These are phyloP conservation scores for Dysidea cf. avara DNA, from an alignment of 37 sponge, comb jelly and placozoan genomes.

Conservation along the genomic window DNA sequence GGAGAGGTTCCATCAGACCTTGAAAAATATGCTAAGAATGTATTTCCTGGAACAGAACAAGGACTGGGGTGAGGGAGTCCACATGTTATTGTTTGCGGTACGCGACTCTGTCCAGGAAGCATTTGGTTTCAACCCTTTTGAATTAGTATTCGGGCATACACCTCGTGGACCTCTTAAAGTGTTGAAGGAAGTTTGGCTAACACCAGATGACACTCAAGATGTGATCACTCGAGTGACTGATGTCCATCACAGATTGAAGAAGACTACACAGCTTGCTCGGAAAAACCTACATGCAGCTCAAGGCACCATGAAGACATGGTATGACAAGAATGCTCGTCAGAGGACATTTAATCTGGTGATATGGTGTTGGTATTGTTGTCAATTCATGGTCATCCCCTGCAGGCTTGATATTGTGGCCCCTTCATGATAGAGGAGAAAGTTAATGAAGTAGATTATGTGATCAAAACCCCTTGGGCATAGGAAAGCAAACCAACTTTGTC, in stretches of 20 bases:
- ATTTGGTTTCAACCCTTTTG: conserved; percentile 50
- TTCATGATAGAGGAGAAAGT: conserved; percentile 16
- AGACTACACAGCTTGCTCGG: conserved; percentile 10
- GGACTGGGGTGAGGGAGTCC: conserved; percentile 41
- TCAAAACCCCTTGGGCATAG: conserved; percentile 12
- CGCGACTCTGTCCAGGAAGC: conserved; percentile 55
- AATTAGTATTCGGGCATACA: too few species aligned
- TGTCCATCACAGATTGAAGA: conserved; percentile 11
- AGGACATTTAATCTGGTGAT: conserved; percentile 16
- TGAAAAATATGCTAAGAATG: conserved; percentile 31
- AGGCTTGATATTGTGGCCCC: conserved; percentile 34
- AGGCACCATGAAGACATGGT: conserved; percentile 22
- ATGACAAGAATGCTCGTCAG: conserved; percentile 16
- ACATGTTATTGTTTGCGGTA: conserved; percentile 52
- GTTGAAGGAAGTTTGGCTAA: conserved; percentile 40
- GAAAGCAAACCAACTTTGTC: too few species aligned
- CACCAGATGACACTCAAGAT: neutral
- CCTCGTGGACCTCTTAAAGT: conserved; percentile 59
- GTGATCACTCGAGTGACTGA: too few species aligned
- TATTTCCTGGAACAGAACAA: conserved; percentile 30
- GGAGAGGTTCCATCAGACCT: too few species aligned
- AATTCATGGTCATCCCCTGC: conserved; percentile 21
- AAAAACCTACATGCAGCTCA: conserved; percentile 34
- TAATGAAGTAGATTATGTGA: conserved; percentile 34
- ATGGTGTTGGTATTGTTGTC: conserved; percentile 34